phyloP scores from a whole-genome alignment of 2,797 vertebrate genomes.

The Oryzias dopingdopingensis region DNA sequence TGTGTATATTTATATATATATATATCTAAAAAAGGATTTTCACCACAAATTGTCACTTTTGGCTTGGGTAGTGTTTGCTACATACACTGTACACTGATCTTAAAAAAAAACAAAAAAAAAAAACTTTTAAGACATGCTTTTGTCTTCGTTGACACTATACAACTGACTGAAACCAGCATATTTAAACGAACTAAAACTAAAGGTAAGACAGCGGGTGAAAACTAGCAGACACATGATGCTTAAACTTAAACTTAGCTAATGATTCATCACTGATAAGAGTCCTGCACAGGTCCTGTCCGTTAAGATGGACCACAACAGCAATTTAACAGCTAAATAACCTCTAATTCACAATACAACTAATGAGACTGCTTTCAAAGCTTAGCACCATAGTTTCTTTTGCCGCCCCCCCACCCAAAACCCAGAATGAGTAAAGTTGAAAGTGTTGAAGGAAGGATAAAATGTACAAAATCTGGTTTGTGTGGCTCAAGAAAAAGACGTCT shows the following conservation, averaged over 20 bases:
- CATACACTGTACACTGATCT: constrained; percentile 63
- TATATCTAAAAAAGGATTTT: constrained; percentile 48
- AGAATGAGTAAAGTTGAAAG: constrained; percentile 23
- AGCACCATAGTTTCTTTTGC: constrained; percentile 71
- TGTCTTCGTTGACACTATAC: constrained; percentile 48
- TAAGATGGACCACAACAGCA: constrained; percentile 42
- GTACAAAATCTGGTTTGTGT: constrained; percentile 51
- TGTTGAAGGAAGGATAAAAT: constrained; percentile 48
- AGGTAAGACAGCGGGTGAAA: constrained; percentile 11
- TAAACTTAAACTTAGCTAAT: constrained; percentile 21
- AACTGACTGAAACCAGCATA: constrained; percentile 30
- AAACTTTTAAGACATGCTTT: constrained; percentile 38
- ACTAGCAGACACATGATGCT: constrained; percentile 7
- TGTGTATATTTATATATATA: constrained; percentile 29
- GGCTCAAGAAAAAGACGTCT: constrained; percentile 59
- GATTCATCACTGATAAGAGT: constrained; percentile 12
- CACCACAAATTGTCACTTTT: constrained; percentile 61
- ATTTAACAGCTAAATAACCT: constrained; percentile 56
- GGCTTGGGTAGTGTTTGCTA: constrained; percentile 78
- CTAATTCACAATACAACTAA: constrained; percentile 53
- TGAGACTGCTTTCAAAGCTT: constrained; percentile 58
- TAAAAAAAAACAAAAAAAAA: constrained; percentile 25
- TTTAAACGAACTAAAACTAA: constrained; percentile 17
- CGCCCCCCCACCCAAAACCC: constrained; percentile 20
- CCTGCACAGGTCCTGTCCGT: constrained; percentile 48